A percentile compares a stretch with the other conserved stretches of the same genome.
Evolutionary conservation across 2,797 vertebrate genomes (phyloP).

Genomic region (Sebastes miniatus): DNA sequence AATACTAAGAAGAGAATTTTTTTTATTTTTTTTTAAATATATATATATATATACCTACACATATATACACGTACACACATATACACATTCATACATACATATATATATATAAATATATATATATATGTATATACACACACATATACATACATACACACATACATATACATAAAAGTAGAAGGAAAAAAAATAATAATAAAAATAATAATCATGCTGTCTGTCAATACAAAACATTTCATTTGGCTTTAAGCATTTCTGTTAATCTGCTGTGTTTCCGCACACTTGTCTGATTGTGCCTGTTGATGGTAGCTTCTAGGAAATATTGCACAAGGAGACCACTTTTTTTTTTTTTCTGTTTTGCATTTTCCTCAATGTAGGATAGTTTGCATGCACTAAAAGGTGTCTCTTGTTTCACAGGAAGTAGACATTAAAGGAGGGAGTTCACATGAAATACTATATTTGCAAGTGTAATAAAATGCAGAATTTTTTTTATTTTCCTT

Average conservation of each 20-base stretch:
- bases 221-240: background rate
- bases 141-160: too few species aligned
- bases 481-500: too few species aligned
- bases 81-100: too few species aligned
- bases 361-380: background rate
- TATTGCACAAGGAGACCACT: background rate
- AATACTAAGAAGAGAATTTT: too few species aligned
- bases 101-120: too few species aligned
- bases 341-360: background rate
- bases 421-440: too few species aligned
- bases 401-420: background rate
- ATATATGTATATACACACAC: fast-evolving
- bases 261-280: background rate
- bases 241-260: slow-evolving; percentile 11
- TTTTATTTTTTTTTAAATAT: too few species aligned
- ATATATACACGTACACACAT: fast-evolving
- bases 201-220: too few species aligned
- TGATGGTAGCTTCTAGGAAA: background rate
- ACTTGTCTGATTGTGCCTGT: background rate
- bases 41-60: too few species aligned
- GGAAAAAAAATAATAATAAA: too few species aligned
- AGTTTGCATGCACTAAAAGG: too few species aligned
- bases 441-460: background rate
- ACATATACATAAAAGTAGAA: too few species aligned
- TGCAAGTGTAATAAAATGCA: background rate